These are phyloP conservation scores for Lamellibrachia satsuma DNA, from an alignment of 2,888 invertebrate genomes.

Conservation along the genomic window DNA sequence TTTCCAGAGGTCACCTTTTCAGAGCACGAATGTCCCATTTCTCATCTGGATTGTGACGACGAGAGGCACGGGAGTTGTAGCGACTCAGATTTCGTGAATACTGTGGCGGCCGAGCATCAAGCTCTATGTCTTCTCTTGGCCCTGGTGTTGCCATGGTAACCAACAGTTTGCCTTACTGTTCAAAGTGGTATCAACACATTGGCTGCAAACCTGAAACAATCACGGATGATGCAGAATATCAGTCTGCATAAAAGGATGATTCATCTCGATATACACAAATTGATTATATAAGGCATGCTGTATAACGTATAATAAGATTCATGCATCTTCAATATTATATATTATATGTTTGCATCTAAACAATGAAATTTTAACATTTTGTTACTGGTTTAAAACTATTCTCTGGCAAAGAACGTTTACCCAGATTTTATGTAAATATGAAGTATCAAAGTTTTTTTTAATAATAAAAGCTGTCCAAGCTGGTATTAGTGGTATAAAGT, in stretches of 20 bases:
- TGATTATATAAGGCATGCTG: too few species aligned
- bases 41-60: background rate
- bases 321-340: too few species aligned
- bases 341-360: too few species aligned
- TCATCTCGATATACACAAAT: background rate
- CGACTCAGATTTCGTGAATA: background rate
- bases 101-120: background rate
- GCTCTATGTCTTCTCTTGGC: background rate
- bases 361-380: too few species aligned
- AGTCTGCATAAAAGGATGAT: background rate
- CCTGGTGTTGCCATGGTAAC: background rate
- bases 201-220: background rate
- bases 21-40: background rate
- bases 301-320: too few species aligned
- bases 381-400: too few species aligned
- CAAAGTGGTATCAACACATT: background rate
- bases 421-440: too few species aligned
- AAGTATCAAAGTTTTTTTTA: background rate
- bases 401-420: too few species aligned
- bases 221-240: background rate
- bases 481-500: background rate
- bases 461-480: background rate
- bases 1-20: background rate
- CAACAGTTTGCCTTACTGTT: background rate
- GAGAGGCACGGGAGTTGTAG: background rate